A percentile compares a stretch with the other conserved stretches of the same genome.
phyloP scores from a whole-genome alignment of 2,797 vertebrate species.

The Lerista edwardsae region DNA sequence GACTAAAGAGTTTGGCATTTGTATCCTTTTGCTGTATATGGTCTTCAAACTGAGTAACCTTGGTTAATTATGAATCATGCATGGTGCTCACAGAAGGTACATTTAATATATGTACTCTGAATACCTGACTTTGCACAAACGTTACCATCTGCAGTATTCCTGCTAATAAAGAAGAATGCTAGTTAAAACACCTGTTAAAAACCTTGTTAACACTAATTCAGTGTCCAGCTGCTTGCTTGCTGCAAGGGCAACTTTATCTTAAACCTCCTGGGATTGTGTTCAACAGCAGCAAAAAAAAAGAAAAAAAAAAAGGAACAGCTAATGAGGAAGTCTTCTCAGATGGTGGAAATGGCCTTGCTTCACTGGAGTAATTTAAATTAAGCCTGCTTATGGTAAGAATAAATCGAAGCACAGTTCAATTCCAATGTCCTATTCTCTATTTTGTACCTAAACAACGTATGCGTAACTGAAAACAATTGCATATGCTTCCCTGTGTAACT shows the following conservation, averaged over 20 bases:
- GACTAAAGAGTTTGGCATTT: conserved; percentile 23
- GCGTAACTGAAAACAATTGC: too few species aligned
- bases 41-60: conserved; percentile 45
- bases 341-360: neutral
- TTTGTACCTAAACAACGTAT: too few species aligned
- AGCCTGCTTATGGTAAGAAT: neutral
- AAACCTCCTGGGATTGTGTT: neutral
- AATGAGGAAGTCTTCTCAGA: neutral
- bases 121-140: conserved; percentile 32
- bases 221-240: conserved; percentile 4
- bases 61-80: conserved; percentile 52
- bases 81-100: conserved; percentile 7
- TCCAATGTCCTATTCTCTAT: too few species aligned
- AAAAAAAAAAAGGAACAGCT: neutral
- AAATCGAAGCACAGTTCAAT: accelerated
- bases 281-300: conserved; percentile 2
- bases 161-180: conserved; percentile 31
- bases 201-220: conserved; percentile 20
- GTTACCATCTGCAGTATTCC: conserved; percentile 31
- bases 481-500: too few species aligned
- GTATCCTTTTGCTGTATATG: conserved; percentile 24
- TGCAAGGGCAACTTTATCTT: neutral
- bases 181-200: conserved; percentile 25
- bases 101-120: conserved; percentile 42
- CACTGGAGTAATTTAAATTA: neutral